Conservation (phyloP, 2,797 vertebrate genomes). For the Stomatorhinus walkeri region DNA sequence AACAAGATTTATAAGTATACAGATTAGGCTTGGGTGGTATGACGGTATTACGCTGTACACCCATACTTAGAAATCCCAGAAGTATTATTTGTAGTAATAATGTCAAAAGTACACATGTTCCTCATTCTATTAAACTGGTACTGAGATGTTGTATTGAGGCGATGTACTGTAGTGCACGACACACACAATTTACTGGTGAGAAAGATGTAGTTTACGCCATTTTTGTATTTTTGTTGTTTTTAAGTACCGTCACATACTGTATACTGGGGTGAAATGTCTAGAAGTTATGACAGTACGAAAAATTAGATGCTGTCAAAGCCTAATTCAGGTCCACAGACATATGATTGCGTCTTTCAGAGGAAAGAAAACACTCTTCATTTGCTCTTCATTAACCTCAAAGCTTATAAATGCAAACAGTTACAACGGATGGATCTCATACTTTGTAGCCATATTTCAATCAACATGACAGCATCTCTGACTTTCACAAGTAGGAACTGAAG, state of each 20-base stretch:
- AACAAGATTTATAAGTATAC: neutral
- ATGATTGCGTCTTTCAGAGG: neutral
- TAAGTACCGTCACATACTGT: neutral
- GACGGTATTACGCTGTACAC: neutral
- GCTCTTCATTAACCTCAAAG: neutral
- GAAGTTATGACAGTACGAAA: neutral
- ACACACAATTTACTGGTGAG: neutral
- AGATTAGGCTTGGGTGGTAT: neutral
- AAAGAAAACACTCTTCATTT: neutral
- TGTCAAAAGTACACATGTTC: neutral
- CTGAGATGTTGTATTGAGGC: neutral
- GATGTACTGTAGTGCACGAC: neutral
- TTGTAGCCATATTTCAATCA: neutral
- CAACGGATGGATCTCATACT: neutral
- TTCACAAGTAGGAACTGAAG: neutral
- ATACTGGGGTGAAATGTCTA: neutral
- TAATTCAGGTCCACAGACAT: neutral
- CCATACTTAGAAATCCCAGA: neutral
- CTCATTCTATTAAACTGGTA: neutral
- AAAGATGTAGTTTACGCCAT: neutral
- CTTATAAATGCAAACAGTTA: neutral
- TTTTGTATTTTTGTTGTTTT: neutral
- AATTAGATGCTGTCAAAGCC: neutral
- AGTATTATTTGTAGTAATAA: neutral
- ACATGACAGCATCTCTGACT: neutral